Base-by-base conservation (phyloP, 2,888 invertebrate species). In the Parapristionchus giblindavisi region DNA sequence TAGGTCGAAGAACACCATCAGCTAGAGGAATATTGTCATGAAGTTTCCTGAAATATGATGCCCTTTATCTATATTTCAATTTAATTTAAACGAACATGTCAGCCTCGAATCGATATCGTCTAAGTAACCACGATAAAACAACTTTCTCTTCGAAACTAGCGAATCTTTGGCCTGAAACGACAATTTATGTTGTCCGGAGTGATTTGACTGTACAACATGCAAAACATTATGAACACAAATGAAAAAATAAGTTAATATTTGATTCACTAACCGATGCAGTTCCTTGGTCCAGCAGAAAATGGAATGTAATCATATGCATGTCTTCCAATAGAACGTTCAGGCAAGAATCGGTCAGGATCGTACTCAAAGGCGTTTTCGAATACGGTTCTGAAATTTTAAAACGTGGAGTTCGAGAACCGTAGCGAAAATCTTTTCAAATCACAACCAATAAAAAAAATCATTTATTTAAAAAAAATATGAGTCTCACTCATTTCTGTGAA, bases 321-420 rank as follows among this genome's bases (percentile, higher is more conserved):
- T 43, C 63, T 40, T 0, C 43, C 29, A 2, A 43, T 43, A 27
- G 36, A 27, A 1, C 27, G 27, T 21, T 71, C 70, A 34, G 70
- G 70, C 11, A 71, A 56, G 56, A 71, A 71, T 3, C n/a, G 14
- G 27, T 71, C 70, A 38, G 70, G 70, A n/a, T 71, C 34, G 63
- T 65, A 65, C 6, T 29, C 1, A 8, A 29, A 5, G 1, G 63
- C 43, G 21, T 65, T 65, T 6, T 27, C 29, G 32, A 43, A 65
- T 4, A 65, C 32, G n/a, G 43, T 65, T 48, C 63, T 65, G 63
- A 21, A 63, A 5, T 24, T n/a, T 38, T 8, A 36, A 14, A 36
- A 38, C 5, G 43, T 43, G n/a, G n/a, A n/a, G n/a, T n/a, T n/a
- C n/a, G n/a, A n/a, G n/a, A n/a, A n/a, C n/a, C n/a, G n/a, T n/a